Evolutionary conservation across 2,113 vertebrate genomes (phyloP), one percentile per base, ranked within the genome.

Genomic region (Lonchura striata): DNA sequence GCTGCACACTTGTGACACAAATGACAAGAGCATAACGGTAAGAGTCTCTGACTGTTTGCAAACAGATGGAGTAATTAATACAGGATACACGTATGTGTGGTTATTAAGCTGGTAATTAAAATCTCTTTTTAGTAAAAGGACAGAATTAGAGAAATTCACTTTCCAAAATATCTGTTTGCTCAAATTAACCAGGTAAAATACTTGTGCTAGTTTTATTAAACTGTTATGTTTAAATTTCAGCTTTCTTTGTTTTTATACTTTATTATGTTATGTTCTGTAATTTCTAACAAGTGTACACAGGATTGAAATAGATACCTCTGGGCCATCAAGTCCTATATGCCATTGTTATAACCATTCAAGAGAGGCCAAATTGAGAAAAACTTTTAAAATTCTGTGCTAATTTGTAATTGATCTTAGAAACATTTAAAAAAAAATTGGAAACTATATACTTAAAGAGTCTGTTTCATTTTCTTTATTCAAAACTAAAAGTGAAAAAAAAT

Each of bases 21-120:
- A 98, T 49, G 99, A 99, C 95, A 98, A 97, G 87, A 98, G 88
- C 49, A 98, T 99, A 95, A 98, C 99, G 97, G 99, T 99, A 97
- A 97, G 97, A 72, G 39, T 12, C 20, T 49, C 49, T 46, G 21
- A 37, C 15, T 84, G 0, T 28, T 19, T 3, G 4, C 19, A 27
- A 19, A 33, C 11, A 78, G 59, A 59, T 24, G 8, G 64, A 83
- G 20, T 53, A 66, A 47, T 46, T 83, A 44, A 46, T 39, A 39
- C 13, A 86, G 31, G 5, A 44, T 50, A 63, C 85, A 57, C 21
- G 18, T 23, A 24, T 66, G 56, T 2, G 0, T 30, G 13, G 18
- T 74, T 46, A 31, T 39, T 33, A 70, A 85, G 10, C 11, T 60
- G 7, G 7, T 65, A 86, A 49, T 83, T 83, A 56, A 71, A 86